phyloP scores from a whole-genome alignment of 2,797 vertebrate genomes.

The Melanotaenia nigrans region DNA sequence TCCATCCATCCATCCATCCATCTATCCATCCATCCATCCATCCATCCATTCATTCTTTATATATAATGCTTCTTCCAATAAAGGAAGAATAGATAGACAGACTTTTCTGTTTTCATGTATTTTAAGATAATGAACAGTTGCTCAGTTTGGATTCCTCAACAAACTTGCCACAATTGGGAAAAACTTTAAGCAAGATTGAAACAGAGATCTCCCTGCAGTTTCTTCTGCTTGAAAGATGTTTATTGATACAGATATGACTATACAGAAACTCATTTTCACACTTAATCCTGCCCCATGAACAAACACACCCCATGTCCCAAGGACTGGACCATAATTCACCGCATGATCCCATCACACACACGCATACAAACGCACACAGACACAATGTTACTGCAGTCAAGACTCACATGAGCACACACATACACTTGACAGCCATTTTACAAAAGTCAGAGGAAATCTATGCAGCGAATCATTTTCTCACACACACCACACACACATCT shows the following conservation, averaged over 20 bases:
- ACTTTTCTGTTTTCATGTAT: background rate
- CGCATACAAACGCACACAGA: background rate
- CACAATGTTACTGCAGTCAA: conserved; percentile 13
- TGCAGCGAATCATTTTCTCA: conserved; percentile 2
- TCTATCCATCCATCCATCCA: too few relatives aligned
- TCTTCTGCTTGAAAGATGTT: background rate
- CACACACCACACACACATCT: conserved; percentile 16
- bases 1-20: too few relatives aligned
- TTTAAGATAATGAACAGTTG: background rate
- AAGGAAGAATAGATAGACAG: background rate
- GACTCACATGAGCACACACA: conserved; percentile 14
- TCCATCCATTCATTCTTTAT: too few relatives aligned
- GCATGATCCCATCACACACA: conserved; percentile 6
- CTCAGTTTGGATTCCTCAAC: too few relatives aligned
- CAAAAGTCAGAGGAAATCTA: conserved; percentile 22
- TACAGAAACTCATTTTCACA: background rate
- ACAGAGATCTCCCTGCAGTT: background rate
- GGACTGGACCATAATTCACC: background rate
- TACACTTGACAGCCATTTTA: conserved; percentile 29
- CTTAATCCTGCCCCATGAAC: background rate
- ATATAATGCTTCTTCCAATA: too few relatives aligned
- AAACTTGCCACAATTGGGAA: too few relatives aligned
- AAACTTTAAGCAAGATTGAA: background rate
- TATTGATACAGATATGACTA: background rate
- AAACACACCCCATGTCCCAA: background rate